Evolutionary conservation across 2,888 invertebrate species (phyloP).

Genomic region (Julus scanicus): DNA sequence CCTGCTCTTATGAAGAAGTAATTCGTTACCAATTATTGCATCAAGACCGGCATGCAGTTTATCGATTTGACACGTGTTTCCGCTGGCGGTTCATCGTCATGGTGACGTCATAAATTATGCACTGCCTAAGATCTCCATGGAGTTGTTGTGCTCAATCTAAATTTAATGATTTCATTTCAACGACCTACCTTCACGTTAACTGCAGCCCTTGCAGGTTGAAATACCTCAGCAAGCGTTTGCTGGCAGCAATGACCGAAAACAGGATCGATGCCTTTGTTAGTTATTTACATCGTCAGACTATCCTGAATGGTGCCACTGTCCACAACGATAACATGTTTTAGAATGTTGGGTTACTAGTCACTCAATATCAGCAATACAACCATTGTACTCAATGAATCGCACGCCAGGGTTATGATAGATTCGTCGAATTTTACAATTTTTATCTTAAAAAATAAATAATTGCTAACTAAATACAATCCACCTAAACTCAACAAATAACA

Average conservation of each 20-base stretch:
- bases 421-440: too few relatives aligned
- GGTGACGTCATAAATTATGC: conserved; percentile 48
- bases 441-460: too few relatives aligned
- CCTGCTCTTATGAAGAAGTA: background rate
- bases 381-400: too few relatives aligned
- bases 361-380: too few relatives aligned
- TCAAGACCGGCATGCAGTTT: background rate
- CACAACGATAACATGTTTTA: too few relatives aligned
- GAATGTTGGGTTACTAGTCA: too few relatives aligned
- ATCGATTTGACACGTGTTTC: conserved; percentile 49
- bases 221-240: background rate
- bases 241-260: background rate
- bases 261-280: background rate
- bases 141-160: conserved; percentile 34
- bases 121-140: conserved; percentile 33
- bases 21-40: conserved; percentile 15
- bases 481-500: too few relatives aligned
- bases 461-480: too few relatives aligned
- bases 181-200: conserved; percentile 5
- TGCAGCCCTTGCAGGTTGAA: background rate
- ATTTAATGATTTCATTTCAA: conserved; percentile 21
- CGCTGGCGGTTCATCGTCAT: conserved; percentile 41
- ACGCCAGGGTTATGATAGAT: too few relatives aligned
- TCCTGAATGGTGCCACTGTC: too few relatives aligned
- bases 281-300: too few relatives aligned